Evolutionary conservation across 2,113 vertebrate genomes (phyloP).

Genomic region (Tauraco erythrolophus): DNA sequence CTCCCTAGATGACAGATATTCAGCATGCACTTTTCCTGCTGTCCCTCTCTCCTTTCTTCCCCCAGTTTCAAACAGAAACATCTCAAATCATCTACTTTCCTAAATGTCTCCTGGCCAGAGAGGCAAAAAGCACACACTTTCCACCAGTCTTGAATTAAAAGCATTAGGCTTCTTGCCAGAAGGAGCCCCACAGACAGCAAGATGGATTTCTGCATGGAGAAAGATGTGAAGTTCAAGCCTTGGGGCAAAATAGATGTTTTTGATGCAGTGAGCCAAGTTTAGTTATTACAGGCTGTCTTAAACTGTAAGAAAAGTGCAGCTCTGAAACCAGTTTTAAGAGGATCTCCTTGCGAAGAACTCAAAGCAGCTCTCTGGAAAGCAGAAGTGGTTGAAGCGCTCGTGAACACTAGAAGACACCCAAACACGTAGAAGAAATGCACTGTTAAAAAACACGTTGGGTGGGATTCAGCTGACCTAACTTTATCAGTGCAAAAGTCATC

Average conservation of each 20-base stretch:
- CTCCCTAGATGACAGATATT: neutral
- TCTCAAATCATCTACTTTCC: neutral
- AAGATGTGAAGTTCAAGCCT: neutral
- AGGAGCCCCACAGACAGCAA: neutral
- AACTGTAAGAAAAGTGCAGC: neutral
- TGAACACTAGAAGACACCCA: accelerated
- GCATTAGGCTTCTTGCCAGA: neutral
- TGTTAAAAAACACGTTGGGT: neutral
- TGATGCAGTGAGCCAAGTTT: neutral
- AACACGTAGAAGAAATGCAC: neutral
- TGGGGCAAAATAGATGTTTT: neutral
- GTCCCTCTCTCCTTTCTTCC: neutral
- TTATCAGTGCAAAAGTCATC: neutral
- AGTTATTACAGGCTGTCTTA: neutral
- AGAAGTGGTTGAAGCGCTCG: neutral
- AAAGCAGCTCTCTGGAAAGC: neutral
- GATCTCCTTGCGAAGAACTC: neutral
- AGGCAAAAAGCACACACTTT: neutral
- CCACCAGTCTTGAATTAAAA: neutral
- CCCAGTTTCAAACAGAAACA: neutral
- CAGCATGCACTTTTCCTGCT: neutral
- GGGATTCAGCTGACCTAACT: neutral
- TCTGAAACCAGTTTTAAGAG: neutral
- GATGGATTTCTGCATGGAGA: neutral
- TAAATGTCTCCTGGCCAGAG: neutral